Conservation (phyloP, 2,113 vertebrate genomes). For the Caranx melampygus region DNA sequence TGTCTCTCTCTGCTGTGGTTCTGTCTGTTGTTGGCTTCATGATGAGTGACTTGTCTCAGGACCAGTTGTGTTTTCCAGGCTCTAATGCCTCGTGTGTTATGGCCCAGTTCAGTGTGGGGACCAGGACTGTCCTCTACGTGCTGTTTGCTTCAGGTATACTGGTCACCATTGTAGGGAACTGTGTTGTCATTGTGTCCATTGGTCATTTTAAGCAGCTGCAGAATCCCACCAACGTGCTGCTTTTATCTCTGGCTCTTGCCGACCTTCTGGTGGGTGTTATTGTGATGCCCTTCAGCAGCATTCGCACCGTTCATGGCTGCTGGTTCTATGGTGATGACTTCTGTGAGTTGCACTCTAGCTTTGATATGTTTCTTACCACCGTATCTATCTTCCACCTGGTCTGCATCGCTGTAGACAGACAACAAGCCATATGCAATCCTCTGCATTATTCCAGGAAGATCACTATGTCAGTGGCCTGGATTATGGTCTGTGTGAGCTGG, state of each 20-base stretch:
- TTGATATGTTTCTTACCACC: constrained; percentile 66
- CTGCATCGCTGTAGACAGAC: constrained; percentile 66
- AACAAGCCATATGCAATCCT: constrained; percentile 37
- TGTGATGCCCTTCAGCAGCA: constrained; percentile 70
- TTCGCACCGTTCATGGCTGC: constrained; percentile 62
- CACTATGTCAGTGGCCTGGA: constrained; percentile 33
- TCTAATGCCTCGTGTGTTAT: constrained; percentile 12
- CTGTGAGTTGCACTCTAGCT: constrained; percentile 64
- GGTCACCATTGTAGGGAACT: constrained; percentile 70
- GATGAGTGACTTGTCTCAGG: constrained; percentile 1
- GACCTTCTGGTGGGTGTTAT: constrained; percentile 59
- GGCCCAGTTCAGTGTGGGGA: constrained; percentile 9
- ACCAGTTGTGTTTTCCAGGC: constrained; percentile 24
- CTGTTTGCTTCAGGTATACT: constrained; percentile 59
- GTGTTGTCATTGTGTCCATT: constrained; percentile 71
- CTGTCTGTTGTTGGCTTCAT: not conserved
- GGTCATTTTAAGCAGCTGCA: constrained; percentile 74
- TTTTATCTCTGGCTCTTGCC: constrained; percentile 71
- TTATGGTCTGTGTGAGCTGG: constrained; percentile 32
- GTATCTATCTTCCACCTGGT: constrained; percentile 73
- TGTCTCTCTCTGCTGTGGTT: not conserved
- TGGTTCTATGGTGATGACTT: constrained; percentile 74
- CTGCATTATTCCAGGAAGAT: constrained; percentile 21
- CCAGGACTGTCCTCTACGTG: not conserved
- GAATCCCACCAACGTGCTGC: constrained; percentile 73